Conservation (phyloP, 2,888 invertebrate genomes). For the Trichopria drosophilae region DNA sequence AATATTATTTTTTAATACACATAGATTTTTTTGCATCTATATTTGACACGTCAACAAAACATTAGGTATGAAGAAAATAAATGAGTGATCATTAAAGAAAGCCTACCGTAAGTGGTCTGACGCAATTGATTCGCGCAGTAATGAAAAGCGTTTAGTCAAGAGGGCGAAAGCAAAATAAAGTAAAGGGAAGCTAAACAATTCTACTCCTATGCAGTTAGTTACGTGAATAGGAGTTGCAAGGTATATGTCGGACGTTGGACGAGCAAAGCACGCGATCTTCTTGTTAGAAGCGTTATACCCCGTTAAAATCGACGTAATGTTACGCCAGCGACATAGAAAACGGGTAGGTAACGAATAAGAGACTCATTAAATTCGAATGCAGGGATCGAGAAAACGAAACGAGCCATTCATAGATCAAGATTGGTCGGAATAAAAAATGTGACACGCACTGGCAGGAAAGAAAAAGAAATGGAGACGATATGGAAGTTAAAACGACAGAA, state of each 20-base stretch:
- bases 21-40: not conserved
- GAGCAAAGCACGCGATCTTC: slow-evolving; percentile 48
- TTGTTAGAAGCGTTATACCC: slow-evolving; percentile 49
- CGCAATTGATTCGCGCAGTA: no score
- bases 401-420: slow-evolving; percentile 6
- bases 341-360: slow-evolving; percentile 29
- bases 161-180: slow-evolving; percentile 15
- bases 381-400: slow-evolving; percentile 27
- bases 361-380: slow-evolving; percentile 29
- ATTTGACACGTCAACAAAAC: not conserved
- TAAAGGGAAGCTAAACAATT: slow-evolving; percentile 1
- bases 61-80: not conserved
- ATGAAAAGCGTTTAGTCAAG: slow-evolving; percentile 20
- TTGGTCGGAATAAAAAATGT: no score
- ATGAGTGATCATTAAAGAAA: not conserved
- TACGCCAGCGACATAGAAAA: slow-evolving; percentile 28
- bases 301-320: slow-evolving; percentile 47
- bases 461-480: no score
- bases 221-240: slow-evolving; percentile 3
- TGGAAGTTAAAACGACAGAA: no score
- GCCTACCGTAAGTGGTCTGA: no score
- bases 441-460: no score
- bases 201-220: not conserved
- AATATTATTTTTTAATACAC: no score
- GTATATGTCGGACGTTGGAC: slow-evolving; percentile 37